Percentiles rank a stretch among this genome's conserved stretches.
Evolutionary conservation across 1,140 invertebrate species (phyloP).

Genomic region (Anoplolepis gracilipes): DNA sequence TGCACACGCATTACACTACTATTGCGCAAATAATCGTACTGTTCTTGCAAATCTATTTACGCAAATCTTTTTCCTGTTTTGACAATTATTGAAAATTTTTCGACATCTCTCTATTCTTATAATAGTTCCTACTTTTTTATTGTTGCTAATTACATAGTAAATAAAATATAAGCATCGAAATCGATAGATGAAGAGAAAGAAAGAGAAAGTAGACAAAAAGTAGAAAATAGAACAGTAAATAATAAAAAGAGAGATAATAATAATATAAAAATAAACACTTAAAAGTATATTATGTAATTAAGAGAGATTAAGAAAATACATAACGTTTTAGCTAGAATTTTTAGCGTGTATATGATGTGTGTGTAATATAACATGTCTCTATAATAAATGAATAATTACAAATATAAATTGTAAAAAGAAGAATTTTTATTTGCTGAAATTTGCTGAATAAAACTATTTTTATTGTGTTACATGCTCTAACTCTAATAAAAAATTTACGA

Average conservation of each 20-base stretch:
- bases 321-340: too few species aligned
- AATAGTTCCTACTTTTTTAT: not conserved
- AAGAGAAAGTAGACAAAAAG: too few species aligned
- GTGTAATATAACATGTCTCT: too few species aligned
- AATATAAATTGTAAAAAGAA: not conserved
- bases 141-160: not conserved
- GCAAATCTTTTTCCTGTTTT: not conserved
- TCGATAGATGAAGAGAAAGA: not conserved
- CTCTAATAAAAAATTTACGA: not conserved
- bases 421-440: not conserved
- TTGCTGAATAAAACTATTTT: not conserved
- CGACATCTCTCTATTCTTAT: not conserved
- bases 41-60: constrained; percentile 16
- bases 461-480: not conserved
- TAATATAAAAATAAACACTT: too few species aligned
- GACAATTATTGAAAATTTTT: not conserved
- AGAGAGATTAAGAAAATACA: too few species aligned
- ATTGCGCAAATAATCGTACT: not conserved
- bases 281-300: too few species aligned
- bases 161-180: not conserved
- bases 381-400: not conserved
- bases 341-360: too few species aligned
- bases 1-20: not conserved
- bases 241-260: too few species aligned
- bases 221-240: too few species aligned